Evolutionary conservation across 2,888 invertebrate genomes (phyloP).

Genomic region (Agrotis exclamationis): DNA sequence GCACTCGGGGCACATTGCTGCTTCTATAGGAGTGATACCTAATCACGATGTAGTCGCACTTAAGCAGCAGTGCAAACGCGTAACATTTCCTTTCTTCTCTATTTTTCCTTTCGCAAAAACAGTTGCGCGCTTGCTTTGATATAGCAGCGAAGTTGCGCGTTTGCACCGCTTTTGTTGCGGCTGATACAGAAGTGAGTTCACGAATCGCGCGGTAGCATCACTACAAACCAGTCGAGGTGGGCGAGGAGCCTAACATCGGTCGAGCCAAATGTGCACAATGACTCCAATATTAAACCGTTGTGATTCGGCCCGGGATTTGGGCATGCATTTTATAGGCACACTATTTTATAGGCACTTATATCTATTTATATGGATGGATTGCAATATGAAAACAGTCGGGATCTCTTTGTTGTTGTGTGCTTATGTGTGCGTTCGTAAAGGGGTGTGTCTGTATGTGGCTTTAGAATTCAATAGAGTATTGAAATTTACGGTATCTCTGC

Average conservation of each 20-base stretch:
- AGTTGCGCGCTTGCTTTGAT: too few species aligned
- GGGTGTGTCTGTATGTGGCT: not conserved
- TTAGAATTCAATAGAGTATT: constrained; percentile 16
- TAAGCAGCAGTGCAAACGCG: too few species aligned
- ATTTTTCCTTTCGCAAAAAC: too few species aligned
- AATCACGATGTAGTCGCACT: too few species aligned
- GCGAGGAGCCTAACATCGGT: constrained; percentile 19
- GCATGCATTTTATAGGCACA: constrained; percentile 56
- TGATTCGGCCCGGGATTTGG: constrained; percentile 53
- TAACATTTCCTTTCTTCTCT: too few species aligned
- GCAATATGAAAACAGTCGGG: constrained; percentile 48
- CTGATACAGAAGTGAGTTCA: not conserved
- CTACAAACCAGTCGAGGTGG: not conserved
- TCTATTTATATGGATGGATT: constrained; percentile 50
- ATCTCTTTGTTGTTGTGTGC: constrained; percentile 27
- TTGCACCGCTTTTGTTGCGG: too few species aligned
- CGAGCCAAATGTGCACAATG: constrained; percentile 60
- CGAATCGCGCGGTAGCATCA: not conserved
- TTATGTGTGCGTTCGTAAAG: not conserved
- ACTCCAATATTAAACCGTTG: constrained; percentile 56
- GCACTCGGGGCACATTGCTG: too few species aligned
- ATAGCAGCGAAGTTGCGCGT: not conserved
- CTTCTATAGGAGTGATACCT: too few species aligned
- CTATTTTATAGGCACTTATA: constrained; percentile 55
- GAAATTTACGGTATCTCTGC: constrained; percentile 2